phyloP scores from a whole-genome alignment of 2,797 vertebrate species.

The Prunella strophiata region DNA sequence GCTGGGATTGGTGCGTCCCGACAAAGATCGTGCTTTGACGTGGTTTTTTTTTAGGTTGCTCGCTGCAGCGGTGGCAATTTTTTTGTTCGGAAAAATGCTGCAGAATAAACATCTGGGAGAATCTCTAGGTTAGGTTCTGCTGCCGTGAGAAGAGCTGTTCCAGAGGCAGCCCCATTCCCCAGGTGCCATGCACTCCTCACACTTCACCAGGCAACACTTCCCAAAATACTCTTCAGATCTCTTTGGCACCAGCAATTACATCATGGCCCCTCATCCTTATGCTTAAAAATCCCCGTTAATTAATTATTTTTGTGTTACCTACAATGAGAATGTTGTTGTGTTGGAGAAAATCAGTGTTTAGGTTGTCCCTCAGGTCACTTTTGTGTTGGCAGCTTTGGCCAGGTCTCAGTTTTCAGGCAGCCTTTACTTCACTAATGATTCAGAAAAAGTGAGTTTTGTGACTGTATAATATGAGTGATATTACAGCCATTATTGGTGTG shows the following conservation, averaged over 20 bases:
- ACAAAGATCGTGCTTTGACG: fast-evolving
- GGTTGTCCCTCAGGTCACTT: neutral
- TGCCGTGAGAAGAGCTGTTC: neutral
- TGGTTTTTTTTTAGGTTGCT: fast-evolving
- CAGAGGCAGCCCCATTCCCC: neutral
- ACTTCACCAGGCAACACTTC: neutral
- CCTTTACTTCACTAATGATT: neutral
- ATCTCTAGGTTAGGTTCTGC: neutral
- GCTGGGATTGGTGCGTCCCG: neutral
- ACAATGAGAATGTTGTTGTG: neutral
- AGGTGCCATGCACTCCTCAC: fast-evolving
- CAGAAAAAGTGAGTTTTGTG: neutral
- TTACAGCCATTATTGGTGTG: neutral
- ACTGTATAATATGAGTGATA: neutral
- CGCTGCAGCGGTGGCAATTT: neutral
- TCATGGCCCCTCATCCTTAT: neutral
- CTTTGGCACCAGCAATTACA: neutral
- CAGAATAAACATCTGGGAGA: neutral
- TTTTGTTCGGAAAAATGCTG: neutral
- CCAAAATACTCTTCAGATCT: neutral
- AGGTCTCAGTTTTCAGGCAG: neutral
- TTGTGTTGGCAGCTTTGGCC: neutral
- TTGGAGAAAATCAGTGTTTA: neutral
- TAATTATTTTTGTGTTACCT: neutral
- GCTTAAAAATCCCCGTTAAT: neutral